Base-by-base conservation (phyloP, 2,113 vertebrate species). In the Clarias magur region DNA sequence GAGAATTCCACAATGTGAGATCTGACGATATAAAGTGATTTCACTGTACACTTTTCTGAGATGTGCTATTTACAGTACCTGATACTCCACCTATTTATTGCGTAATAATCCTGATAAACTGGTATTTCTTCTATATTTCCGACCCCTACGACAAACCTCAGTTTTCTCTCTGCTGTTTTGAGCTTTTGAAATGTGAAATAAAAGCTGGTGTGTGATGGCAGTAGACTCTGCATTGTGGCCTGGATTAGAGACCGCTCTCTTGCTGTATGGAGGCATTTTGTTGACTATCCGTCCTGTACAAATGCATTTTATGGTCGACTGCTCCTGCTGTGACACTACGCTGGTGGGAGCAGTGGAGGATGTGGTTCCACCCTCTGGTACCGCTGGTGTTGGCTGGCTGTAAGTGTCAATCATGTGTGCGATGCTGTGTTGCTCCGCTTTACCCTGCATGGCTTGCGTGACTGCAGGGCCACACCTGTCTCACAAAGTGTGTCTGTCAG, bases 401-500 rank as follows among this genome's bases (percentile, higher is more conserved):
- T 54, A 72, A 84, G 59, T 53, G 83, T 88, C 89, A 93, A 82
- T 87, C 89, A 80, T 79, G 80, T 48, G 87, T 73, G 80, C 59
- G 91, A 87, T 93, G 90, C 91, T 92, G 60, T 93, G 91, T 91
- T 90, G 83, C 72, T 78, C 27, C 56, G 23, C 70, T 86, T 63
- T 86, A 67, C 62, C 76, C 85, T 68, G 80, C 80, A 27, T 83
- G 19, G 80, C 81, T 85, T 85, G 92, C 85, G 89, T 94, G 93
- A 94, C 94, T 93, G 92, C 92, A 78, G 91, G 93, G 91, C 89
- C 92, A 94, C 93, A 94, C 92, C 94, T 94, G 94, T 94, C 95
- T 95, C 87, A 89, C 90, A 89, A 72, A 89, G 91, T 94, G 91
- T 87, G 92, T 87, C 89, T 90, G 89, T 90, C 86, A 83, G 88